A percentile compares a stretch with the other conserved stretches of the same genome.
phyloP scores from a whole-genome alignment of 2,797 vertebrate species.

The Triplophysa yarkandensis region DNA sequence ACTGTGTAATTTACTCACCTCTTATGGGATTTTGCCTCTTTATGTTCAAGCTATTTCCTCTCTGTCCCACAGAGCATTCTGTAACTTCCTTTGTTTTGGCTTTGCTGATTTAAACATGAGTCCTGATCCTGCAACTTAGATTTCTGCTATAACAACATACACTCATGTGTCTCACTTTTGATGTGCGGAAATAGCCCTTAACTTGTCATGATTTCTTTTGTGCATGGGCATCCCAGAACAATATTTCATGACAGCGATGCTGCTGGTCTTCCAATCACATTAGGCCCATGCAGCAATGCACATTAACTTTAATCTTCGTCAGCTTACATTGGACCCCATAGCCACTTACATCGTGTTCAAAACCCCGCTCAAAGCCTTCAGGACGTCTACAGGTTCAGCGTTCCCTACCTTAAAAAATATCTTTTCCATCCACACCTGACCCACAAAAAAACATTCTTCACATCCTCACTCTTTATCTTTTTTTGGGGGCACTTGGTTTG shows the following conservation, averaged over 20 bases:
- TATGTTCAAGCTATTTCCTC: slow-evolving; percentile 10
- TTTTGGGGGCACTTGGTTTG: no score
- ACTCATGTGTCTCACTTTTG: background rate
- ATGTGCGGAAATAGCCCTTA: slow-evolving; percentile 2
- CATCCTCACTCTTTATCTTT: no score
- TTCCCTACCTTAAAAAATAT: no score
- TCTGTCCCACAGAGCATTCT: slow-evolving; percentile 22
- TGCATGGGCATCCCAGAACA: slow-evolving; percentile 8
- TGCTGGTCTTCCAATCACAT: slow-evolving; percentile 50
- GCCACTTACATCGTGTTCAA: no score
- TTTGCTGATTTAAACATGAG: slow-evolving; percentile 19
- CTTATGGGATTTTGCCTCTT: slow-evolving; percentile 23
- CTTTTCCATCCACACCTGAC: no score
- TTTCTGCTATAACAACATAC: slow-evolving; percentile 2
- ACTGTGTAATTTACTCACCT: slow-evolving; percentile 15
- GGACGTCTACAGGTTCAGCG: no score
- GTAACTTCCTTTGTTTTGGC: slow-evolving; percentile 6
- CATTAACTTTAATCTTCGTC: no score
- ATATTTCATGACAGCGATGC: slow-evolving; percentile 55
- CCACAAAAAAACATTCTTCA: no score
- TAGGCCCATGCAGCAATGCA: slow-evolving; percentile 55
- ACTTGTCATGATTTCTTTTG: background rate
- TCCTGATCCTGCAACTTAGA: slow-evolving; percentile 4
- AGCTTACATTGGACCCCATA: no score
- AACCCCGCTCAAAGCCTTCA: no score